phyloP scores from a whole-genome alignment of 2,888 invertebrate species.

The Hyppa rectilinea region DNA sequence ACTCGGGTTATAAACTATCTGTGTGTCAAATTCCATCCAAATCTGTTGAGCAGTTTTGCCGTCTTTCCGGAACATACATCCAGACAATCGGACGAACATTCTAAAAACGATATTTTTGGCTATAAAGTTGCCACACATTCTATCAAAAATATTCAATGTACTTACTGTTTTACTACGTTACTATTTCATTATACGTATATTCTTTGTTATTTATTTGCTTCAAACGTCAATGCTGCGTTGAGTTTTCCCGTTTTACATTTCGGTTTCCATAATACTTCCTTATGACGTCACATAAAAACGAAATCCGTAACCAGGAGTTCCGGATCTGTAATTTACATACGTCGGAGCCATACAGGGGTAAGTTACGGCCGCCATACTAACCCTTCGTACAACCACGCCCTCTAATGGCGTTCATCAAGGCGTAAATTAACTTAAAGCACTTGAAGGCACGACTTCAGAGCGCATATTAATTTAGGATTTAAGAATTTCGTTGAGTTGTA shows the following conservation, averaged over 20 bases:
- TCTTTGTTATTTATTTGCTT: too few species aligned
- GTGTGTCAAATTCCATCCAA: too few species aligned
- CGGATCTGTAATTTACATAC: constrained; percentile 56
- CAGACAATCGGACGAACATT: too few species aligned
- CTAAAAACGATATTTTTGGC: too few species aligned
- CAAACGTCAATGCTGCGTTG: not conserved
- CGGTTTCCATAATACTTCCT: constrained; percentile 5
- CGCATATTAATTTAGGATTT: constrained; percentile 43
- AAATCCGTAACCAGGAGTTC: constrained; percentile 38
- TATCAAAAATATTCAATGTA: too few species aligned
- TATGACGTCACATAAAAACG: constrained; percentile 41
- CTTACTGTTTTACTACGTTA: too few species aligned
- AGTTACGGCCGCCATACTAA: constrained; percentile 42
- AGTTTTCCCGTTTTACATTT: not conserved
- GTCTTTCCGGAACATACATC: not conserved
- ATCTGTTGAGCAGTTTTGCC: too few species aligned
- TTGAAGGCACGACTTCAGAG: constrained; percentile 63
- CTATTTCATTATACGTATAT: too few species aligned
- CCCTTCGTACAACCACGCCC: constrained; percentile 42
- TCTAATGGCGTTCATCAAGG: constrained; percentile 52
- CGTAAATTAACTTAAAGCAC: constrained; percentile 43
- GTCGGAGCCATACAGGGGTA: constrained; percentile 50
- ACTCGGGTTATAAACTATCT: too few species aligned
- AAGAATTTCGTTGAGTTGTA: constrained; percentile 28
- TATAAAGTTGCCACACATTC: too few species aligned